Evolutionary conservation across 2,888 invertebrate species (phyloP), one percentile per base, ranked within the genome.

Genomic region (Oscheius sp.): DNA sequence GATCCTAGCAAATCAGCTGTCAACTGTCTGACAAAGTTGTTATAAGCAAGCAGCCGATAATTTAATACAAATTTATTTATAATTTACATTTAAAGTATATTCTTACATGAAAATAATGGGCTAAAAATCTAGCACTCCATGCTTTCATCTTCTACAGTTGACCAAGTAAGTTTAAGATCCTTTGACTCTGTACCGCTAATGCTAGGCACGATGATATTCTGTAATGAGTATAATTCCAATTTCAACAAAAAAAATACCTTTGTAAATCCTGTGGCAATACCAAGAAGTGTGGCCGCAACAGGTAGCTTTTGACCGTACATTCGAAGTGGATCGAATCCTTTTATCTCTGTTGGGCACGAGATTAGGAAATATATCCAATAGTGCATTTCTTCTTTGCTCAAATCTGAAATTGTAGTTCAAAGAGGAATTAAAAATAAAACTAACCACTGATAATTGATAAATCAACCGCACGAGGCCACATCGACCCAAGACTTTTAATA

Each of bases 261-360:
- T 3, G 45, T 45, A 29, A 45, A 45, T n/a, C 45, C 12, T 6
- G 23, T 8, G 45, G 45, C 45, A 61, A 61, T 42, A 42, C 27
- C 27, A 17, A 61, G 29, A 25, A 61, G 15, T 27, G 61, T 61
- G 27, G 61, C 61, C 25, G 61, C 61, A 1, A 45, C 45, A 15
- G 61, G 61, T 1, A 61, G 8, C 20, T 45, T 45, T 29, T n/a
- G 27, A 2, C 45, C 3, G 12, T 45, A 25, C 12, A 29, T 61
- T 6, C 45, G 58, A n/a, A 61, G 58, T 27, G 52, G 20, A 25
- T 69, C 69, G 12, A 64, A 63, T 17, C 50, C 29, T 23, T 63
- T 55, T 12, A 65, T 29, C 55, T 65, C 65, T 20, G 48, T 37
- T 12, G 70, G 70, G 27, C 70, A 70, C 37, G 70, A 70, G 27